A percentile compares a stretch with the other conserved stretches of the same genome.
Conservation (phyloP, 2,113 vertebrate genomes). For the Axis porcinus region DNA sequence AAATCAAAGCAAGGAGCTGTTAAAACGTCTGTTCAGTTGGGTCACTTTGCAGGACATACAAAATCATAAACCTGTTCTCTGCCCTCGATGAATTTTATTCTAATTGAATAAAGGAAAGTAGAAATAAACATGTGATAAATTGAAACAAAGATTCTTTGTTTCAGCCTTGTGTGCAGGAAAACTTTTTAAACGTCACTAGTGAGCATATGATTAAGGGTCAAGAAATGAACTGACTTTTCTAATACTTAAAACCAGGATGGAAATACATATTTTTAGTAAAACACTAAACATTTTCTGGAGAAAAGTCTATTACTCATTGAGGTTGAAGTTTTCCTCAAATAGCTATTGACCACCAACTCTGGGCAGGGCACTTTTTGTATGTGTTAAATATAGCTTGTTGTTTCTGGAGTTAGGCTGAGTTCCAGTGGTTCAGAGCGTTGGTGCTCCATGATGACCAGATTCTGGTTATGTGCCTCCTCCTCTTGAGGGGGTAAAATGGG, state of each 20-base stretch:
- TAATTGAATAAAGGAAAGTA: background rate
- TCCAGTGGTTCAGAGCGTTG: background rate
- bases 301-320: background rate
- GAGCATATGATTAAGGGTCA: background rate
- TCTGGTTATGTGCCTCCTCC: background rate
- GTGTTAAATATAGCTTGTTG: background rate
- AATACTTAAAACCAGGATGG: background rate
- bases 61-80: background rate
- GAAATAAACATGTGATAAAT: background rate
- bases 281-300: background rate
- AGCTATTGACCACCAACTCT: background rate
- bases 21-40: background rate
- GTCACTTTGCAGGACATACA: background rate
- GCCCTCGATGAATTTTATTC: background rate
- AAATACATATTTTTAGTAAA: conserved; percentile 17
- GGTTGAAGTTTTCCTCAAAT: background rate
- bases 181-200: background rate
- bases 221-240: background rate
- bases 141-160: background rate
- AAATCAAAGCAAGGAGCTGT: background rate
- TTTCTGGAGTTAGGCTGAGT: background rate
- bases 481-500: background rate
- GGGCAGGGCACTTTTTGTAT: background rate
- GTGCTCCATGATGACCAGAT: background rate
- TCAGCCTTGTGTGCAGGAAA: background rate